Conservation (phyloP, 2,113 vertebrate species). For the Glareola pratincola region DNA sequence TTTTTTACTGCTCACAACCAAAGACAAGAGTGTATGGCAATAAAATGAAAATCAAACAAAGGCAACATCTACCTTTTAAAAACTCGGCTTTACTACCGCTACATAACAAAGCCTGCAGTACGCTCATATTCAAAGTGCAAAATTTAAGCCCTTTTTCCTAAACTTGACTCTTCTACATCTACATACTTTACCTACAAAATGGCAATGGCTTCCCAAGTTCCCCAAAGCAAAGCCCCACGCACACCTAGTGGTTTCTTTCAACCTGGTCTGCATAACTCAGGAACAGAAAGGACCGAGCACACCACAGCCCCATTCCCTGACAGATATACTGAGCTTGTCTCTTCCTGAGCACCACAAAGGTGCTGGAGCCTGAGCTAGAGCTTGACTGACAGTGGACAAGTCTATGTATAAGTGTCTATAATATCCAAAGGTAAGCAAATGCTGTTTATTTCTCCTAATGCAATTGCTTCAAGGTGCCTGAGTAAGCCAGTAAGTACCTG, state of each 20-base stretch:
- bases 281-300: neutral
- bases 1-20: neutral
- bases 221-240: rapidly evolving
- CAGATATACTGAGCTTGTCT: neutral
- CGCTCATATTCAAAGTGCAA: neutral
- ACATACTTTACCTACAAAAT: neutral
- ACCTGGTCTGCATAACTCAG: neutral
- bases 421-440: neutral
- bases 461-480: neutral
- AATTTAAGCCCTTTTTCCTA: neutral
- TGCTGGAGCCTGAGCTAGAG: neutral
- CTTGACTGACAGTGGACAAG: neutral
- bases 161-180: neutral
- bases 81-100: neutral
- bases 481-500: neutral
- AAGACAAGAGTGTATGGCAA: neutral
- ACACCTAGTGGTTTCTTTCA: neutral
- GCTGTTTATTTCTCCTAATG: neutral
- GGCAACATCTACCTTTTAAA: neutral
- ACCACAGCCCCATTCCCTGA: neutral
- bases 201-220: neutral
- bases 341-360: neutral
- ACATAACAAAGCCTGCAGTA: neutral
- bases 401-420: neutral
- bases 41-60: neutral